Evolutionary conservation across 2,888 invertebrate genomes (phyloP).

Genomic region (Erannis defoliaria): DNA sequence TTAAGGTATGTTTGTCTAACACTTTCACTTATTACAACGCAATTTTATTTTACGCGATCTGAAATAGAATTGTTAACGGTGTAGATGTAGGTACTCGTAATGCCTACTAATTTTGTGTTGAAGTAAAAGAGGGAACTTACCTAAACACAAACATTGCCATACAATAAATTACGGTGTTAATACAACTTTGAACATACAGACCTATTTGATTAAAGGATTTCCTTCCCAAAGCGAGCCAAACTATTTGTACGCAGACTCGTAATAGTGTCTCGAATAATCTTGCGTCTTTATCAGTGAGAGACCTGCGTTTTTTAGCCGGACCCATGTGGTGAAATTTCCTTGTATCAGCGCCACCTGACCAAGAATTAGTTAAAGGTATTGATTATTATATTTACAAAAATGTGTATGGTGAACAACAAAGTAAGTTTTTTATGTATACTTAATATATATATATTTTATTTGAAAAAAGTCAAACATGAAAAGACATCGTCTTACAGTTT

Average conservation of each 20-base stretch:
- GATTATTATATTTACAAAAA: neutral
- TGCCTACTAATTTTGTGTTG: constrained; percentile 3
- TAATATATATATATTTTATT: no score
- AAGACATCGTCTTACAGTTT: no score
- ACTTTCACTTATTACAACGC: no score
- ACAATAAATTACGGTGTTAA: constrained; percentile 14
- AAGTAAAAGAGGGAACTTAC: constrained; percentile 4
- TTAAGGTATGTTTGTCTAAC: no score
- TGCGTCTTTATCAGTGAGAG: constrained; percentile 88
- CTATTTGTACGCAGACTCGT: constrained; percentile 86
- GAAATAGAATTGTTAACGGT: no score
- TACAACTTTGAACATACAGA: constrained; percentile 52
- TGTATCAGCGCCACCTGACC: constrained; percentile 78
- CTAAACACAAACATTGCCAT: constrained; percentile 6
- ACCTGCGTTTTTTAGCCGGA: constrained; percentile 82
- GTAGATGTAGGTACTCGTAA: neutral
- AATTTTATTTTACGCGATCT: no score
- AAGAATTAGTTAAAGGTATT: constrained; percentile 24
- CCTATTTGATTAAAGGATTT: constrained; percentile 87
- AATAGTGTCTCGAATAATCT: constrained; percentile 87
- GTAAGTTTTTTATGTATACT: no score
- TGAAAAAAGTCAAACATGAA: no score
- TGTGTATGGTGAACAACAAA: no score
- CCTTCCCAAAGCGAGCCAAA: constrained; percentile 88
- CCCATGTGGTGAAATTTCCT: constrained; percentile 88